Evolutionary conservation across 2,888 invertebrate species (phyloP).

Genomic region (Apotomis turbidana): DNA sequence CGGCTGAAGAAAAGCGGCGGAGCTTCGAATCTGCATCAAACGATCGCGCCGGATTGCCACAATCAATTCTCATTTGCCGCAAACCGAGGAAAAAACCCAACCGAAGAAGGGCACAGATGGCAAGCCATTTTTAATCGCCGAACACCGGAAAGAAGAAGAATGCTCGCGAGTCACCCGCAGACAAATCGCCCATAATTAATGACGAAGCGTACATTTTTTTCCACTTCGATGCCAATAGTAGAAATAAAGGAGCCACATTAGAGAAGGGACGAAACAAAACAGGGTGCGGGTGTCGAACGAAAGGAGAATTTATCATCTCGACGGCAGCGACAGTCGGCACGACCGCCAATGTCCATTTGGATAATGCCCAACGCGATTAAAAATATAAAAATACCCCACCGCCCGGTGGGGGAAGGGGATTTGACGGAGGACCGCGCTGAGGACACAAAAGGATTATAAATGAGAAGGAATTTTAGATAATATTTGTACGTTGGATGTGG

Average conservation of each 20-base stretch:
- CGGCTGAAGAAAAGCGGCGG: slow-evolving; percentile 59
- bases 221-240: slow-evolving; percentile 67
- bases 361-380: slow-evolving; percentile 84
- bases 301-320: slow-evolving; percentile 83
- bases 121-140: slow-evolving; percentile 77
- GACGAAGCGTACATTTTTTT: slow-evolving; percentile 72
- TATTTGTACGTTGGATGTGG: slow-evolving; percentile 84
- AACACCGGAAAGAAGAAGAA: slow-evolving; percentile 67
- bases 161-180: slow-evolving; percentile 75
- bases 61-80: slow-evolving; percentile 79
- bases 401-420: slow-evolving; percentile 57
- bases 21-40: slow-evolving; percentile 73
- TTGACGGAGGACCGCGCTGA: slow-evolving; percentile 83
- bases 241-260: slow-evolving; percentile 72
- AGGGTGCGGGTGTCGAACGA: slow-evolving; percentile 80
- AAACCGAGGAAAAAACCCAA: slow-evolving; percentile 46
- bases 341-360: slow-evolving; percentile 83
- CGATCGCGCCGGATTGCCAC: slow-evolving; percentile 69
- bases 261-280: slow-evolving; percentile 77
- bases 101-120: slow-evolving; percentile 63
- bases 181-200: slow-evolving; percentile 81
- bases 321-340: slow-evolving; percentile 77
- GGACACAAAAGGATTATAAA: slow-evolving; percentile 85
- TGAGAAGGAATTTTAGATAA: slow-evolving; percentile 85
- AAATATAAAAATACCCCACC: slow-evolving; percentile 83